Percentiles rank a stretch among this genome's conserved stretches.
Conservation (phyloP, 1,140 invertebrate genomes). For the Metaphire vulgaris region DNA sequence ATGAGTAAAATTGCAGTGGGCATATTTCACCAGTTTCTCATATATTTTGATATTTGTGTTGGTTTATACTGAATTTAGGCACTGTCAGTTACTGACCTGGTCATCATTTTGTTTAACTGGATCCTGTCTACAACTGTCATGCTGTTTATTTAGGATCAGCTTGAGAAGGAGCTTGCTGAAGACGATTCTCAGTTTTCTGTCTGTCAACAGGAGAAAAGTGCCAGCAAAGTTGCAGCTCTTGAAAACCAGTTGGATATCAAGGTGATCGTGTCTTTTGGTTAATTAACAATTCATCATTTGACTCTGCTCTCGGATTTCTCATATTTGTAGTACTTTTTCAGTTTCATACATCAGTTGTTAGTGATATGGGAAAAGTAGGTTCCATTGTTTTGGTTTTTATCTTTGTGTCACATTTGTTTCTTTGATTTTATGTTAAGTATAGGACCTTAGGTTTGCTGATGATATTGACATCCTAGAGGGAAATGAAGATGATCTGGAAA, state of each 20-base stretch:
- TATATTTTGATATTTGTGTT: too few species aligned
- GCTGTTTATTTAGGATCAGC: background rate
- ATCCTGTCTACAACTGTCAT: too few species aligned
- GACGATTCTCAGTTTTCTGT: constrained; percentile 88
- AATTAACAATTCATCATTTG: too few species aligned
- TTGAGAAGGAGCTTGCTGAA: constrained; percentile 58
- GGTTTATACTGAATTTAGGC: too few species aligned
- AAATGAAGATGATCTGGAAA: too few species aligned
- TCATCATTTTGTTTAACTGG: too few species aligned
- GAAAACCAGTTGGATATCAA: constrained; percentile 97
- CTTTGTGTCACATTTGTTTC: background rate
- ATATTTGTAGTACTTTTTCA: constrained; percentile 7
- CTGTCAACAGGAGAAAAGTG: constrained; percentile 75
- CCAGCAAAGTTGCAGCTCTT: constrained; percentile 71
- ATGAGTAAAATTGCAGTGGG: too few species aligned
- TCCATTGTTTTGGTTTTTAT: background rate
- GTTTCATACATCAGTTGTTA: background rate
- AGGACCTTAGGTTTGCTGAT: too few species aligned
- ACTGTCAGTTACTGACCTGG: background rate
- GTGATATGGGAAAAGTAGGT: background rate
- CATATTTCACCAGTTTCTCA: too few species aligned
- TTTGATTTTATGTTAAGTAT: background rate
- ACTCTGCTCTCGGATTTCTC: too few species aligned
- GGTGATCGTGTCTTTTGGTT: too few species aligned
- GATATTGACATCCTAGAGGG: too few species aligned